Base-by-base conservation (phyloP, 2,797 vertebrate species). In the Acanthiza pusilla region DNA sequence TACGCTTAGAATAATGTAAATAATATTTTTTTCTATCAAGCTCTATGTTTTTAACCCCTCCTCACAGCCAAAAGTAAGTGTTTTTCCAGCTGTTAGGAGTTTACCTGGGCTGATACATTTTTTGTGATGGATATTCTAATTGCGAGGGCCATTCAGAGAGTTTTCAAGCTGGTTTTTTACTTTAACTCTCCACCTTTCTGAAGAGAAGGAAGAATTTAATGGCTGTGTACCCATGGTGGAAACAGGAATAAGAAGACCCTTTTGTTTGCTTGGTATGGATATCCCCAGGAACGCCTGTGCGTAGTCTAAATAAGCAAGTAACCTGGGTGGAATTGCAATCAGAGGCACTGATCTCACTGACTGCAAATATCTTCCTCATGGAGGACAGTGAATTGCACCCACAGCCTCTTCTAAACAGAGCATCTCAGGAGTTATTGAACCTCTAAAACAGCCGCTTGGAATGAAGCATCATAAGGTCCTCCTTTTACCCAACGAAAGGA, bases 381-480 rank as follows among this genome's bases (percentile, higher is more conserved):
- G 22, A 45, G 42, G 23, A 29, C 4, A 8, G 18, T 2, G 4
- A 58, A 22, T 65, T 2, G 1, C 2, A 7, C 9, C 16, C 26
- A 12, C 21, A 42, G 25, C 47, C 51, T 73, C 27, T 63, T 42
- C 30, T 45, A 30, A 71, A n/a, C 3, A 48, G 38, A 51, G 26
- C 13, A 26, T 4, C 40, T 25, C 50, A 50, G 29, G 15, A n/a
- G 13, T 7, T 70, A 23, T 1, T 63, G 22, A 61, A 40, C 4
- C 12, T 70, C 42, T 32, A 36, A 53, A 55, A 51, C 22, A 73
- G n/a, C 19, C 47, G 9, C 38, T 79, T 15, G 9, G 30, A 61
- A 47, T 15, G 36, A 72, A 58, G 16, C 38, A 29, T 43, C 7
- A 38, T 62, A 21, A 58, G 45, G 42, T 61, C 30, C 32, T 62